Evolutionary conservation across 2,888 invertebrate genomes (phyloP).

Genomic region (Aspidiotus destructor): DNA sequence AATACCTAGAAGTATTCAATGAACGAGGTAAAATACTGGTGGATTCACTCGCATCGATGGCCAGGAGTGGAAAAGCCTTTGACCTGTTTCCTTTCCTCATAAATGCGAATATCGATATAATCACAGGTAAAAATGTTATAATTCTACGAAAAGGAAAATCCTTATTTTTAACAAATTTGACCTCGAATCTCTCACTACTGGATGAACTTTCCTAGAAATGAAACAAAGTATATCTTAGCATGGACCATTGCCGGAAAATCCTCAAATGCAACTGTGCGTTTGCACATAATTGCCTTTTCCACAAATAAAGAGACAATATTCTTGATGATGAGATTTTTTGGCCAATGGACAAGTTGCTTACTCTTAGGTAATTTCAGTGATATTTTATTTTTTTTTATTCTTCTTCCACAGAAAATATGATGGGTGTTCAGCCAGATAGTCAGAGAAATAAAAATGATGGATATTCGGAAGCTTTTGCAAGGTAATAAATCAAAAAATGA

Average conservation of each 20-base stretch:
- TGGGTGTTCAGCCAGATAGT: background rate
- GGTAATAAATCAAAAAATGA: too few relatives aligned
- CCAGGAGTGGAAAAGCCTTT: background rate
- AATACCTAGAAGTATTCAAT: background rate
- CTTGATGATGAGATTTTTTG: too few relatives aligned
- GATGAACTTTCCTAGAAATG: too few relatives aligned
- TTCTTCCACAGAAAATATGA: background rate
- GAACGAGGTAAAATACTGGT: background rate
- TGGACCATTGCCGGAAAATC: too few relatives aligned
- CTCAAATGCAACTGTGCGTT: too few relatives aligned
- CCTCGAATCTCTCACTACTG: too few relatives aligned
- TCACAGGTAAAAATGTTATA: background rate
- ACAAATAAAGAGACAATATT: too few relatives aligned
- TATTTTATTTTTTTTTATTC: background rate
- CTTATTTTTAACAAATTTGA: too few relatives aligned
- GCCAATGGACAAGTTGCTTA: background rate
- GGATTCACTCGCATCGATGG: background rate
- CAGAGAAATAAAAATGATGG: background rate
- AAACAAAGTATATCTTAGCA: too few relatives aligned
- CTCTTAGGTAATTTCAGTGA: background rate
- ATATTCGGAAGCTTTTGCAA: background rate
- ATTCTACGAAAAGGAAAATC: too few relatives aligned
- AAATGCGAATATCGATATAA: background rate
- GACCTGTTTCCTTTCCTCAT: background rate
- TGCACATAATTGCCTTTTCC: too few relatives aligned